These are phyloP conservation scores for Ivindomyrus marchei DNA, from an alignment of 2,113 vertebrate species.

Conservation along the genomic window DNA sequence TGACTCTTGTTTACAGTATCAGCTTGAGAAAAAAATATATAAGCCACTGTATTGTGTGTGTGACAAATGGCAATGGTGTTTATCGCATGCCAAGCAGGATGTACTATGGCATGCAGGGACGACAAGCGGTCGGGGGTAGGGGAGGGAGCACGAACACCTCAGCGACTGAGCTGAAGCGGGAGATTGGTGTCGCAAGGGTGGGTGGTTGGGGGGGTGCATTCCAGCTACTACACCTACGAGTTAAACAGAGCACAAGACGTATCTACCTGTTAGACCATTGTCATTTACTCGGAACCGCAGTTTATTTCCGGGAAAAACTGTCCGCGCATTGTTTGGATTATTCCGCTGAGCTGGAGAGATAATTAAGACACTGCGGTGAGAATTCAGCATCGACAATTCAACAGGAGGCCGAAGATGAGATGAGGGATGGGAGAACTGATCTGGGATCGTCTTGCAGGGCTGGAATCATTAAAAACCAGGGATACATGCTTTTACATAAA, in stretches of 20 bases:
- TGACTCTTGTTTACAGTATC: background rate
- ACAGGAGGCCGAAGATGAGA: background rate
- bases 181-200: background rate
- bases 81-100: background rate
- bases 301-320: slow-evolving; percentile 11
- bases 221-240: background rate
- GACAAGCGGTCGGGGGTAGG: too few relatives aligned
- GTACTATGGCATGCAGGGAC: background rate
- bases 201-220: background rate
- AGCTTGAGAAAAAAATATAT: background rate
- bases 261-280: slow-evolving; percentile 19
- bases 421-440: background rate
- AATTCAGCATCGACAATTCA: slow-evolving; percentile 3
- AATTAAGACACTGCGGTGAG: slow-evolving; percentile 10
- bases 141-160: background rate
- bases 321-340: slow-evolving; percentile 16
- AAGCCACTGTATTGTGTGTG: background rate
- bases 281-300: slow-evolving; percentile 20
- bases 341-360: slow-evolving; percentile 19
- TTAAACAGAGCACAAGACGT: background rate
- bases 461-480: background rate
- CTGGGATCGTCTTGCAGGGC: background rate
- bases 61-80: background rate
- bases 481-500: background rate
- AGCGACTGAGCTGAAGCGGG: background rate